These are phyloP conservation scores for Muschampia plurimacula DNA, from an alignment of 2,888 invertebrate genomes.

Conservation along the genomic window DNA sequence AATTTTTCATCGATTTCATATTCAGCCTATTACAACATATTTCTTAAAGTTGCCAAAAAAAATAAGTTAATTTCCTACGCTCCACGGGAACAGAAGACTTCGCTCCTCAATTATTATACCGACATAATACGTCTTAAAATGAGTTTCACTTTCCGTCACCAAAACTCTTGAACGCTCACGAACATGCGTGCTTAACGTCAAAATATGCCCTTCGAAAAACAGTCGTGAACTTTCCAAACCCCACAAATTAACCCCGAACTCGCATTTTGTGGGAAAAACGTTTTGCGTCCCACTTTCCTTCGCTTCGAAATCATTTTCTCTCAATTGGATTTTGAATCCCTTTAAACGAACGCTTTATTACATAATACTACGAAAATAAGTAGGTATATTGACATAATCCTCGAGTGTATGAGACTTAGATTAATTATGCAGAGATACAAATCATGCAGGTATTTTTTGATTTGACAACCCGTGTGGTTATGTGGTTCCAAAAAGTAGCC, in stretches of 20 bases:
- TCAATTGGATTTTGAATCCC: conserved; percentile 52
- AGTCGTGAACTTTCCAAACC: conserved; percentile 30
- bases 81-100: background rate
- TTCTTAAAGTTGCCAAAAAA: no score
- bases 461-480: no score
- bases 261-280: conserved; percentile 18
- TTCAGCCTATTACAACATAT: no score
- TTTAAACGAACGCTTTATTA: conserved; percentile 42
- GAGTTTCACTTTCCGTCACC: background rate
- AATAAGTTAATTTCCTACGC: no score
- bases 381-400: conserved; percentile 12
- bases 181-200: background rate
- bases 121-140: background rate
- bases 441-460: no score
- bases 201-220: conserved; percentile 24
- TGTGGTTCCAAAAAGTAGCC: no score
- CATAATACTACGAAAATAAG: conserved; percentile 22
- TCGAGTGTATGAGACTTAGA: background rate
- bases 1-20: no score
- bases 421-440: background rate
- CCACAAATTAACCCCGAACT: conserved; percentile 22
- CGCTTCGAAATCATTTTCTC: conserved; percentile 44
- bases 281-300: conserved; percentile 1
- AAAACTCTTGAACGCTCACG: conserved; percentile 7
- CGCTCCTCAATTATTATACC: background rate